A percentile compares a stretch with the other conserved stretches of the same genome.
Evolutionary conservation across 2,113 vertebrate genomes (phyloP).

Genomic region (Caloenas nicobarica): DNA sequence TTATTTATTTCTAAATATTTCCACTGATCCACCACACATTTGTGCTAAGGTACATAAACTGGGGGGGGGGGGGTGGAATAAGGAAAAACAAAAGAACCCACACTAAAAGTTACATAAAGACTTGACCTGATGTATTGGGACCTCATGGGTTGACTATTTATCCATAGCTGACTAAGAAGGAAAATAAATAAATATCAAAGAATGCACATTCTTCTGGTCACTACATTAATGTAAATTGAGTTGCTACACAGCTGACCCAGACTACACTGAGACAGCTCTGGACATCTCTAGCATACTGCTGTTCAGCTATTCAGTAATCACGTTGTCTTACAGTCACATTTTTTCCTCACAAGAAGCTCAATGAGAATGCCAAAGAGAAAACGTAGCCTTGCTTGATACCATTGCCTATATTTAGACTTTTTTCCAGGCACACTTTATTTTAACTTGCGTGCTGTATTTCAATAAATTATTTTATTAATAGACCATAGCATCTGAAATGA

Average conservation of each 20-base stretch:
- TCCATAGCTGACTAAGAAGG: background rate
- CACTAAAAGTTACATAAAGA: background rate
- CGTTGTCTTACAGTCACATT: background rate
- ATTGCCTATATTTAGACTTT: slow-evolving; percentile 25
- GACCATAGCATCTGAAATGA: background rate
- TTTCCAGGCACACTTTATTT: background rate
- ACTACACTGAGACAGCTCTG: background rate
- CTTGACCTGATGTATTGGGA: background rate
- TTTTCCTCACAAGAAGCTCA: background rate
- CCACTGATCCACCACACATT: background rate
- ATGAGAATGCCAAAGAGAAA: background rate
- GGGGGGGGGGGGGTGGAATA: background rate
- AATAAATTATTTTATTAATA: slow-evolving; percentile 33
- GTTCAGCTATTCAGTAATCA: background rate
- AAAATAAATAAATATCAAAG: too few relatives aligned
- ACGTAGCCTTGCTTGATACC: background rate
- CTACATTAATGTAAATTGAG: background rate
- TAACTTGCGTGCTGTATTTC: background rate
- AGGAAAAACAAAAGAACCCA: background rate
- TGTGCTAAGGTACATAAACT: background rate
- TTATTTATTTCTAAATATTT: background rate
- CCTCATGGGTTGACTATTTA: background rate
- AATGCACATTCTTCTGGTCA: background rate
- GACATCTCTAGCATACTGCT: background rate
- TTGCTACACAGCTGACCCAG: background rate